Evolutionary conservation across 2,113 vertebrate species (phyloP), one percentile per base, ranked within the genome.

Genomic region (Chelonoidis abingdonii): DNA sequence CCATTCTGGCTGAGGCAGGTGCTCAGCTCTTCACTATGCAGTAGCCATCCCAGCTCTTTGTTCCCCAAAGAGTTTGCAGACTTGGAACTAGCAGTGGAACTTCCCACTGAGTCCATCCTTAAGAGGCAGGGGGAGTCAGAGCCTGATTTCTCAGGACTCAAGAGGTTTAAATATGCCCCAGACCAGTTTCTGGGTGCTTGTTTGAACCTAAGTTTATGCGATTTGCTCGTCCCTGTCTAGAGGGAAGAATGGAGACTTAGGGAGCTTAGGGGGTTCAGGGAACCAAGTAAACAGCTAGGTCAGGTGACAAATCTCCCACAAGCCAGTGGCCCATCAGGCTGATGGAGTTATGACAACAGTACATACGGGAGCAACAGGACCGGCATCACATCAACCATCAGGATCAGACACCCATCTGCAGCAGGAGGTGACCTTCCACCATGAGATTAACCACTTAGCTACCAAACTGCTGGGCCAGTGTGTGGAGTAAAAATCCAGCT

Each of bases 201-300:
- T 75, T 25, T 41, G 72, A 75, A 75, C n/a, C 38, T 5, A 25
- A 44, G 19, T 17, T 11, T 75, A 75, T 44, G 38, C 10, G 38
- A 22, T 44, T 41, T 75, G 8, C n/a, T 41, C 22, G 11, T 41
- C 21, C 19, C 69, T 41, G 5, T 21, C 69, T 75, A 44, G 38
- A 75, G 21, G n/a, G 7, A 41, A 41, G 38, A 75, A 75, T 44
- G 72, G 38, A 44, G 21, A 76, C 8, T 76, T 44, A 76, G 38
- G 38, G 38, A 38, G 19, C 8, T 76, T 25, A 76, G 38, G 38
- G 38, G 72, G 19, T 44, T 75, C 11, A 10, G 10, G 8, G 83
- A 65, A 21, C 78, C 88, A 84, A 80, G 49, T 9, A 57, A 76
- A 83, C 8, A 19, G 44, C 85, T 92, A 52, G 44, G 76, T 93